A percentile compares a stretch with the other conserved stretches of the same genome.
Conservation (phyloP, 2,888 invertebrate genomes). For the Stenotaenia linearis region DNA sequence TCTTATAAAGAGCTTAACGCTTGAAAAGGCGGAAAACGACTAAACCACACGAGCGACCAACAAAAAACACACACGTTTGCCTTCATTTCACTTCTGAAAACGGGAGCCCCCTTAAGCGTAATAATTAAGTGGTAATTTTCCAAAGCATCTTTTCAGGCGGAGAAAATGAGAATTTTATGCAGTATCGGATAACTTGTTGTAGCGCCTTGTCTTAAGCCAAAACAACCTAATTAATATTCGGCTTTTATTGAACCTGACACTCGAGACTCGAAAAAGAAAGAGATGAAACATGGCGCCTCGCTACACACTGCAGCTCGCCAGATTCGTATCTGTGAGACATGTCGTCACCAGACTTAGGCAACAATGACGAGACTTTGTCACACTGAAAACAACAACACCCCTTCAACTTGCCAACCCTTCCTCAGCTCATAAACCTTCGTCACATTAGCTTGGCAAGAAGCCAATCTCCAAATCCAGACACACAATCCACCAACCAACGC, state of each 20-base stretch:
- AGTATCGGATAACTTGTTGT: constrained; percentile 11
- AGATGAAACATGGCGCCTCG: neutral
- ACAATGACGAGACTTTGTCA: constrained; percentile 6
- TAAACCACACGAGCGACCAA: neutral
- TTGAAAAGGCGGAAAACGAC: neutral
- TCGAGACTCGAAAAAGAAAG: neutral
- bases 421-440: neutral
- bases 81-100: neutral
- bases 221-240: neutral
- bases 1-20: neutral
- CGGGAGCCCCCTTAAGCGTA: neutral
- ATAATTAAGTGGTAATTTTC: constrained; percentile 19
- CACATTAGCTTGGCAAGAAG: neutral
- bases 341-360: neutral
- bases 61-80: constrained; percentile 11
- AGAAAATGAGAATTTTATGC: constrained; percentile 6
- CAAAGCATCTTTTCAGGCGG: constrained; percentile 15
- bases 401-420: neutral
- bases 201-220: neutral
- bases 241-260: neutral
- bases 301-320: neutral
- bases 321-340: neutral
- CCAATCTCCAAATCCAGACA: neutral
- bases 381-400: neutral
- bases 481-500: neutral